Base-by-base conservation (phyloP, 1,140 invertebrate species). In the Daktulosphaira vitifoliae region DNA sequence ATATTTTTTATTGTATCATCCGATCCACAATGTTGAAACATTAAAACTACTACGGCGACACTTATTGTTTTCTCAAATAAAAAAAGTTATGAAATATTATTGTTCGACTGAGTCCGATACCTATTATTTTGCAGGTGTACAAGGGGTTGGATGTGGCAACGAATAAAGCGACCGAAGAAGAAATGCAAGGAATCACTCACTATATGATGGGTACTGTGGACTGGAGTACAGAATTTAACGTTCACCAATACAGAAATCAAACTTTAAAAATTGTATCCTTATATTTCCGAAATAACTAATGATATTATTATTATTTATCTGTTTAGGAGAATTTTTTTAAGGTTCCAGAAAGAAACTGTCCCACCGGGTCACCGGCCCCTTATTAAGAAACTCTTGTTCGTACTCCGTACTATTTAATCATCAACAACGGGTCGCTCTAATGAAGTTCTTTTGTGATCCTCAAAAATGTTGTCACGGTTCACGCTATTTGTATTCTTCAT, bases 121-220 rank as follows among this genome's bases (percentile, higher is more conserved):
- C n/a, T n/a, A n/a, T n/a, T n/a, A n/a, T n/a, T n/a, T 77, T 77
- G 18, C 79, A 96, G 91, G 84, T 97, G 6, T 98, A 98, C 78
- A 89, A 89, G 76, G 86, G 89, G 5, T 75, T 98, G 69, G 89
- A 98, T 73, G 91, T 99, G 68, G 85, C 95, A 53, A 98, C 95
- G 0, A 98, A 98, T 20, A 99, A 99, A 78, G 90, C 95, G 1
- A 92, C 90, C 0, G 70, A 72, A 37, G 85, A 89, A 70, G 96
- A 99, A 75, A 81, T 81, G 71, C 70, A 77, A 29, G 71, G 79
- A 66, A 87, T 84, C 1, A 81, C 79, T 2, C 97, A 99, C 79
- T 95, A 99, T 75, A 78, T 98, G 71, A 77, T 99, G 48, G 87
- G 92, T 73, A 83, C 93, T 51, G 73, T 96, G 25, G 84, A 92